A percentile compares a stretch with the other conserved stretches of the same genome.
Conservation (phyloP, 2,113 vertebrate species). For the Chrysemys picta region DNA sequence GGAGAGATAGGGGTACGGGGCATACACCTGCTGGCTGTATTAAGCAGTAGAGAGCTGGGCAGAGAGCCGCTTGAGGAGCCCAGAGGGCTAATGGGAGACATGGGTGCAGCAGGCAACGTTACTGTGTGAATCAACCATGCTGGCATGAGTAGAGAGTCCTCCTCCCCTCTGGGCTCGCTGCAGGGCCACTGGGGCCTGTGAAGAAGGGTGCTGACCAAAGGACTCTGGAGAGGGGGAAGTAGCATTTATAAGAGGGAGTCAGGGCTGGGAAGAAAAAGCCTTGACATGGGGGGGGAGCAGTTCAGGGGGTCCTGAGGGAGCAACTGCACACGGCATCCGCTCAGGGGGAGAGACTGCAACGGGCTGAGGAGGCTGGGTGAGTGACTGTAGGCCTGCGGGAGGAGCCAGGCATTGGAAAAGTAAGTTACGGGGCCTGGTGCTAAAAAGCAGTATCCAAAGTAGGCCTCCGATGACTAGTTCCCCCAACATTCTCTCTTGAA, state of each 20-base stretch:
- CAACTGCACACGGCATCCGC: not conserved
- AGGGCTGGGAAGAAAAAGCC: not conserved
- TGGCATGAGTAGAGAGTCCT: not conserved
- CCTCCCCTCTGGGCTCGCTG: not conserved
- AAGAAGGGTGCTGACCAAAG: not conserved
- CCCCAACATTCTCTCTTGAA: not conserved
- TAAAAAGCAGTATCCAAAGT: not conserved
- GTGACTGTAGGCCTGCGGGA: not conserved
- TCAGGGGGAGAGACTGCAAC: not conserved
- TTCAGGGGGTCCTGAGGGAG: not conserved
- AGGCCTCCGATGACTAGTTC: not conserved
- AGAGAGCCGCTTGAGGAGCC: no score
- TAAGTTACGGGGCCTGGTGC: no score
- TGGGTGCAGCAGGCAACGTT: not conserved
- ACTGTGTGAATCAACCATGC: not conserved
- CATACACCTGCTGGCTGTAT: not conserved
- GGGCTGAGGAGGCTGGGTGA: not conserved
- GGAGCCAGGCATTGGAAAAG: not conserved
- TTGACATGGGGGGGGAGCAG: not conserved
- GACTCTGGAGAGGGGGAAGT: not conserved
- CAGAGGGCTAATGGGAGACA: not conserved
- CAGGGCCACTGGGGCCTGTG: not conserved
- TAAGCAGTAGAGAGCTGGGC: not conserved
- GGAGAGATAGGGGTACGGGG: not conserved
- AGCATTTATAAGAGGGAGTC: not conserved